Evolutionary conservation across 1,140 invertebrate species (phyloP).

Genomic region (Octopus bimaculoides): DNA sequence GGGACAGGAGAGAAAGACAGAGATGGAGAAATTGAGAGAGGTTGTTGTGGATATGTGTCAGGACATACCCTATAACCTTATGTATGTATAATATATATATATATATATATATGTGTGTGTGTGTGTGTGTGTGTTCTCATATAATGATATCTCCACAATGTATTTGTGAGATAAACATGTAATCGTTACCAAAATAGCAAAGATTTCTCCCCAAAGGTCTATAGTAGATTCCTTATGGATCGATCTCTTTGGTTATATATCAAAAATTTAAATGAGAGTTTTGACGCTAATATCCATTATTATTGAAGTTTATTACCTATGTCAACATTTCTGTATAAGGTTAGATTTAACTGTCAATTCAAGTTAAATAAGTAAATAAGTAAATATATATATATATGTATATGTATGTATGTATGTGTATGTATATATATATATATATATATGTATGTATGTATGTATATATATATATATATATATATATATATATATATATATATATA

Average conservation of each 20-base stretch:
- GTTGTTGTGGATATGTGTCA: not conserved
- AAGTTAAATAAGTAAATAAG: no score
- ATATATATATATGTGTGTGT: not conserved
- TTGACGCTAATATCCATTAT: not conserved
- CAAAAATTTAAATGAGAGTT: not conserved
- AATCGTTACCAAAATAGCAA: not conserved
- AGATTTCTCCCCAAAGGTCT: not conserved
- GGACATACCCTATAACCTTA: not conserved
- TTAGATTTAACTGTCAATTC: no score
- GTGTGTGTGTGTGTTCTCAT: not conserved
- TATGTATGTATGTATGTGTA: no score
- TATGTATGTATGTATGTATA: no score
- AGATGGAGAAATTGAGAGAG: not conserved
- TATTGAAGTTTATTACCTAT: not conserved
- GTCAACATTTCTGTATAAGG: no score
- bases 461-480: no score
- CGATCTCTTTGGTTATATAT: not conserved
- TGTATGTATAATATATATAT: not conserved
- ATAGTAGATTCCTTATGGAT: not conserved
- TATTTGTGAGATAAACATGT: not conserved
- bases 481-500: no score
- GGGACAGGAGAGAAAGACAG: no score
- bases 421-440: no score
- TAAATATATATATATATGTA: no score
- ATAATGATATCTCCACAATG: no score